phyloP scores from a whole-genome alignment of 2,797 vertebrate species.

The Poecilia velifera region DNA sequence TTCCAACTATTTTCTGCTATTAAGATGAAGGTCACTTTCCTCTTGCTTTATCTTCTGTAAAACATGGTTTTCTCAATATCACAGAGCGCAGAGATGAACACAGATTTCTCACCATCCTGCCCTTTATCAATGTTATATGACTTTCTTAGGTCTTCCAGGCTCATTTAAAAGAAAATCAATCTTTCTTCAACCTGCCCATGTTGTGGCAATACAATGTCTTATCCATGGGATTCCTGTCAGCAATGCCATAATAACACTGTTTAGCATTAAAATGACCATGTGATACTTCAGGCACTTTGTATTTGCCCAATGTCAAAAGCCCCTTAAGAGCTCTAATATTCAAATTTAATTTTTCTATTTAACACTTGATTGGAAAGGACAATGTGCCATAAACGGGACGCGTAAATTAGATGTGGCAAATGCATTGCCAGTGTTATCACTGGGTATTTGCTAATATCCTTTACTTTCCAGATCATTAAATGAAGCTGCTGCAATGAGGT shows the following conservation, averaged over 20 bases:
- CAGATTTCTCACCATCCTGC: conserved; percentile 25
- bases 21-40: conserved; percentile 31
- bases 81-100: conserved; percentile 22
- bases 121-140: conserved; percentile 32
- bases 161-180: conserved; percentile 35
- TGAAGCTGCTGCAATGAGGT: conserved; percentile 55
- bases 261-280: conserved; percentile 16
- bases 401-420: conserved; percentile 38
- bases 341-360: conserved; percentile 18
- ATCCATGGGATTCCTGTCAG: conserved; percentile 35
- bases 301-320: conserved; percentile 26
- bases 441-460: conserved; percentile 55
- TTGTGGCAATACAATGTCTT: conserved; percentile 25
- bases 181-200: conserved; percentile 21
- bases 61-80: conserved; percentile 37
- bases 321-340: background rate
- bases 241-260: conserved; percentile 28
- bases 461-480: conserved; percentile 67
- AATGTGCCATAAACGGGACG: conserved; percentile 37
- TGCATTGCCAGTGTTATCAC: conserved; percentile 23
- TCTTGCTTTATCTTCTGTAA: conserved; percentile 45
- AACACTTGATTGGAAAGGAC: conserved; percentile 30
- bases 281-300: conserved; percentile 2
- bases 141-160: conserved; percentile 26
- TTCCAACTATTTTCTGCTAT: conserved; percentile 13